phyloP scores from a whole-genome alignment of 2,113 vertebrate genomes.

The Melanostigma gelatinosum region DNA sequence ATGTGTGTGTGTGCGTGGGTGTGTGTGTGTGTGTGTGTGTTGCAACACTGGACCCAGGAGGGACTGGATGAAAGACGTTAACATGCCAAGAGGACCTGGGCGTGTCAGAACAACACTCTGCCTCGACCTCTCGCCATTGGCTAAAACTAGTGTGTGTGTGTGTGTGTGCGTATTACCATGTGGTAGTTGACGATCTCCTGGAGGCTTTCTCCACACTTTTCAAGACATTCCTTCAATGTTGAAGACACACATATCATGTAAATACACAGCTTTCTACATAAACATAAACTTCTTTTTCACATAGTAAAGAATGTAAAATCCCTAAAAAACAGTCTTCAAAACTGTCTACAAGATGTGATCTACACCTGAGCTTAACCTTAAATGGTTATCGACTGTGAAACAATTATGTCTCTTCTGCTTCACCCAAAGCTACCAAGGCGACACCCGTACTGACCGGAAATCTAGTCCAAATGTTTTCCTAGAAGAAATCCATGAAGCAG shows the following conservation, averaged over 20 bases:
- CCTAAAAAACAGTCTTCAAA: not conserved
- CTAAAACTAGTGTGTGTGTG: slow-evolving; percentile 16
- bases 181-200: slow-evolving; percentile 98
- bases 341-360: not conserved
- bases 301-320: not conserved
- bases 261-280: not conserved
- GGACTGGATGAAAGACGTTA: slow-evolving; percentile 50
- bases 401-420: not conserved
- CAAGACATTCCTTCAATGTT: slow-evolving; percentile 88
- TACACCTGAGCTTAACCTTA: not conserved
- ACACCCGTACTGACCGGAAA: slow-evolving; percentile 31
- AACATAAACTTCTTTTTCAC: not conserved
- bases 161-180: slow-evolving; percentile 84
- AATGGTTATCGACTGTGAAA: not conserved
- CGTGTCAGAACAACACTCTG: slow-evolving; percentile 31
- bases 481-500: slow-evolving; percentile 42
- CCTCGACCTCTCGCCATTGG: slow-evolving; percentile 26
- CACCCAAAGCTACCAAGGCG: not conserved
- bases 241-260: slow-evolving; percentile 26
- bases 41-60: slow-evolving; percentile 26
- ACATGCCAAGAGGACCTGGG: slow-evolving; percentile 52
- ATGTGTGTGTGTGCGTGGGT: not conserved
- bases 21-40: slow-evolving; percentile 32
- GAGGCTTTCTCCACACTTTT: slow-evolving; percentile 95
- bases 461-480: slow-evolving; percentile 43